Base-by-base conservation (phyloP, 2,888 invertebrate species). In the Cheilosia vernalis region DNA sequence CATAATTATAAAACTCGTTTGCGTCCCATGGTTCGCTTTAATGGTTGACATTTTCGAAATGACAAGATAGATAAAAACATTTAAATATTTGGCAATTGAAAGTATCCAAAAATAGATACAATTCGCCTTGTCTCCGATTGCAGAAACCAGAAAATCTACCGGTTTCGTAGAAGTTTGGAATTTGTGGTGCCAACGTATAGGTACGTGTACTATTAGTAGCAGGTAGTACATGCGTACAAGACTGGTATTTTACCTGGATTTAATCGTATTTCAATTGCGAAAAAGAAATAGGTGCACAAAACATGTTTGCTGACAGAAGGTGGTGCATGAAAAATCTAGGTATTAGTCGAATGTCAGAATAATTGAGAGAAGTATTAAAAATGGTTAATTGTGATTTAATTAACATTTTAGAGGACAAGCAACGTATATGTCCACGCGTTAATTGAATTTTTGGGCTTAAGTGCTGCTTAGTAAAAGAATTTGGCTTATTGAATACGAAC, bases 81-180 rank as follows among this genome's bases (percentile, higher is more conserved):
- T 63, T 47, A 30, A 73, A 66, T 76, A 76, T 66, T 81, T 58
- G 81, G 44, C 69, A 17, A 70, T 24, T 51, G 47, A 77, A 69
- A 27, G 33, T 42, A 37, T 69, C 81, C 44, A 76, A 77, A 81
- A 81, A 81, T 81, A 81, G 81, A 70, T 37, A 64, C 63, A 69
- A 61, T 42, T 63, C 33, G 66, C 77, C 81, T 81, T 81, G 81
- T 81, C 63, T 69, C 76, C 69, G 74, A 76, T 81, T 63, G 69
- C 70, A 56, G 51, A 69, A n/a, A 58, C 51, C 61, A 58, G 49
- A 69, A 70, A 70, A 49, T 53, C 56, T 63, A 81, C 81, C 51
- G 81, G 77, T 81, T 77, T 53, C 47, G 21, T 49, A 47, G 64
- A 55, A 40, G 56, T 63, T 51, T 69, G 53, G 53, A 53, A 61